Percentiles rank a stretch among this genome's conserved stretches.
Conservation (phyloP, 2,888 invertebrate genomes). For the Tanypteryx hageni region DNA sequence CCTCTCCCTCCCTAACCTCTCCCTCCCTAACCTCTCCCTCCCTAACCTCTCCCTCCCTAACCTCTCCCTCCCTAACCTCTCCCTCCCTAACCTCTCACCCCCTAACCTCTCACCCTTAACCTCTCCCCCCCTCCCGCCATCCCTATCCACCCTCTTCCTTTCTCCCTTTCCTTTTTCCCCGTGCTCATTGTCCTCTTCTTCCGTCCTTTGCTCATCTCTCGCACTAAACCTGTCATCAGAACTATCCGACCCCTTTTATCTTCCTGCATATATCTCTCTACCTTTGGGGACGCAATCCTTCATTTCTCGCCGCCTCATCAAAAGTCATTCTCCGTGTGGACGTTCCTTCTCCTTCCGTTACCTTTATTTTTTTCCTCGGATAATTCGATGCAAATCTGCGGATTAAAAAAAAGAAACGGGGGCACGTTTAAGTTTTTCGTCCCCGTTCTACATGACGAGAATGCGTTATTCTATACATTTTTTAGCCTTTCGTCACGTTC, state of each 20-base stretch:
- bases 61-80: neutral
- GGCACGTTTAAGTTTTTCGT: constrained; percentile 15
- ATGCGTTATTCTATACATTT: neutral
- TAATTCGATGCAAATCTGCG: constrained; percentile 10
- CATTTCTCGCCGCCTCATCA: constrained; percentile 15
- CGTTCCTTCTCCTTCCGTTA: neutral
- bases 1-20: neutral
- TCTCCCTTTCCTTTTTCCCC: neutral
- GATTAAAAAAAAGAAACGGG: neutral
- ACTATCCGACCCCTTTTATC: neutral
- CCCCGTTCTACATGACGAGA: neutral
- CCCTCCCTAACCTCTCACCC: neutral
- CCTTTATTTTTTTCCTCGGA: neutral
- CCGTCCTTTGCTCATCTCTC: neutral
- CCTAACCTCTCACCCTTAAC: neutral
- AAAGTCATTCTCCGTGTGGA: neutral
- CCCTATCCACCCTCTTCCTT: too few species aligned
- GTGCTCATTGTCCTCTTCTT: neutral
- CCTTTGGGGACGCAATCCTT: constrained; percentile 29
- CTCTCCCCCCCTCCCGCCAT: neutral
- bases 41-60: neutral
- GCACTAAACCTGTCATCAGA: constrained; percentile 43
- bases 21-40: neutral
- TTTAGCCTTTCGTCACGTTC: constrained; percentile 2
- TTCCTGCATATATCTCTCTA: neutral